phyloP scores from a whole-genome alignment of 2,797 vertebrate genomes.

The Nasua narica region DNA sequence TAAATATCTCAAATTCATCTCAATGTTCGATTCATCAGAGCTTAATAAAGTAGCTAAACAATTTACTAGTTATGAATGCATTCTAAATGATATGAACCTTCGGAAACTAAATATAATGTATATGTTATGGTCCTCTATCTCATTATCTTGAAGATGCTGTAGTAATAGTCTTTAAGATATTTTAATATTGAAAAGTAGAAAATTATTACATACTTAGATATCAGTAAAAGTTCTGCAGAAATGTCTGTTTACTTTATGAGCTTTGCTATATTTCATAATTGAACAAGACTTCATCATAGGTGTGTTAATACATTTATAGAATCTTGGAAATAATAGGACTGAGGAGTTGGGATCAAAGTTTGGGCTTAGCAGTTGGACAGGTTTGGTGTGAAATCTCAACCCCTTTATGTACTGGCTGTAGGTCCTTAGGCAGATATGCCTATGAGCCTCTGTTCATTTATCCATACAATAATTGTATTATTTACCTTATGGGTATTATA shows the following conservation, averaged over 20 bases:
- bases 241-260: background rate
- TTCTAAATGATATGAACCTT: background rate
- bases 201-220: background rate
- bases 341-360: background rate
- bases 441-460: background rate
- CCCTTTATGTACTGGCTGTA: background rate
- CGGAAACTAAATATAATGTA: background rate
- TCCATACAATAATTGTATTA: background rate
- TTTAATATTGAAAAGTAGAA: background rate
- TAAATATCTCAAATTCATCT: background rate
- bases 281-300: background rate
- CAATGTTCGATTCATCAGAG: background rate
- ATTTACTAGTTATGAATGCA: background rate
- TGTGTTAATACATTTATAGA: background rate
- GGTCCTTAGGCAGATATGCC: background rate
- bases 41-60: background rate
- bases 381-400: background rate
- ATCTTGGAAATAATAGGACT: background rate
- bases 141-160: background rate
- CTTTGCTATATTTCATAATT: conserved; percentile 24
- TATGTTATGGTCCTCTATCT: background rate
- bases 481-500: background rate
- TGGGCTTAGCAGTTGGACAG: background rate
- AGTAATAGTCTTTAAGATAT: background rate
- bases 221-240: background rate